Evolutionary conservation across 2,888 invertebrate species (phyloP).

Genomic region (Cephus sareptanus): DNA sequence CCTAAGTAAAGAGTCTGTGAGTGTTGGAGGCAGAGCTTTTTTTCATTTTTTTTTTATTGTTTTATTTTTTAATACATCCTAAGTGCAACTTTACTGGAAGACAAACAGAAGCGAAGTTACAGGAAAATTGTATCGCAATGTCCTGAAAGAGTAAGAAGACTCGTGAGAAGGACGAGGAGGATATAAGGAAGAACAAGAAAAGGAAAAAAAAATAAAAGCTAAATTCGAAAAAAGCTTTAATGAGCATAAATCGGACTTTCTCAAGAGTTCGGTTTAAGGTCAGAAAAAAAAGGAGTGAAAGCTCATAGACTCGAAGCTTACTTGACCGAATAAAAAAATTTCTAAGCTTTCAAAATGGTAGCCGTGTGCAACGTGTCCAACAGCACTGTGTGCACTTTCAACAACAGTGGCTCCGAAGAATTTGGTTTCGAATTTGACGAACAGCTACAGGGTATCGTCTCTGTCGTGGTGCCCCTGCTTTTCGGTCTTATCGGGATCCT

Average conservation of each 20-base stretch:
- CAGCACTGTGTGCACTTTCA: constrained; percentile 19
- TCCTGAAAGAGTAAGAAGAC: not conserved
- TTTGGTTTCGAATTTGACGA: constrained; percentile 44
- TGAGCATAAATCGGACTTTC: not conserved
- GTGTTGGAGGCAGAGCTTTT: not conserved
- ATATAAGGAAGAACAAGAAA: not conserved
- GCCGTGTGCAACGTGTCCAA: constrained; percentile 20
- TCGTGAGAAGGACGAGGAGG: not conserved
- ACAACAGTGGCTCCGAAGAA: constrained; percentile 32
- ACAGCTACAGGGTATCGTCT: constrained; percentile 72
- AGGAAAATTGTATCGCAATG: not conserved
- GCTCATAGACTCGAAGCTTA: no score
- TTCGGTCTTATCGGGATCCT: constrained; percentile 88
- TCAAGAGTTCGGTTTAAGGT: constrained; percentile 10
- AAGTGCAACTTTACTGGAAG: not conserved
- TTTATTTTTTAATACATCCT: not conserved
- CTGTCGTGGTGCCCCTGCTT: constrained; percentile 81
- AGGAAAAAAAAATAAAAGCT: not conserved
- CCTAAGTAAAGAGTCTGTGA: not conserved
- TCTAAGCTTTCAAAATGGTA: constrained; percentile 7
- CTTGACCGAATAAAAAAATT: not conserved
- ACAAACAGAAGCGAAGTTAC: not conserved
- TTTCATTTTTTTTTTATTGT: not conserved
- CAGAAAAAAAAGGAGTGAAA: constrained; percentile 6
- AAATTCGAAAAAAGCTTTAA: constrained; percentile 2